Conservation (phyloP, 2,113 vertebrate genomes). For the Gavia stellata region DNA sequence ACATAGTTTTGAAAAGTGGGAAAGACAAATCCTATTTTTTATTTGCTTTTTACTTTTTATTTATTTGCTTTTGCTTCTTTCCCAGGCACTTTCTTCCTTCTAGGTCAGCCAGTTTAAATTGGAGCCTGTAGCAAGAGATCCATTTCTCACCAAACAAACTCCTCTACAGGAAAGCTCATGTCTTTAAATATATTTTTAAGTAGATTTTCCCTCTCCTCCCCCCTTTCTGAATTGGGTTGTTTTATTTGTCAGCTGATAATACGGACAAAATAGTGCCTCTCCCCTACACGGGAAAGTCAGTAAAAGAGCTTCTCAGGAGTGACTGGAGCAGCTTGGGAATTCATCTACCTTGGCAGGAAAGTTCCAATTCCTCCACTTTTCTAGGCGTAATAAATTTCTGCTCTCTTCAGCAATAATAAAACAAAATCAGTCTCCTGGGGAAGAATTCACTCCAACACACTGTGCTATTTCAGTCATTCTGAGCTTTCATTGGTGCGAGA, state of each 20-base stretch:
- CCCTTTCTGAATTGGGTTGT: background rate
- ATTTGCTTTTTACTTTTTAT: constrained; percentile 23
- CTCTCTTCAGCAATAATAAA: constrained; percentile 39
- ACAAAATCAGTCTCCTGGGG: constrained; percentile 31
- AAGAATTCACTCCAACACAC: background rate
- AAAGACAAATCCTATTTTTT: constrained; percentile 15
- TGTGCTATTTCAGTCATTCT: constrained; percentile 40
- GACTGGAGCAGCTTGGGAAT: constrained; percentile 36
- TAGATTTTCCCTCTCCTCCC: background rate
- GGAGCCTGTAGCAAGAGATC: constrained; percentile 11
- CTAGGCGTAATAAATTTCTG: constrained; percentile 43
- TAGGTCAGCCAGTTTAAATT: constrained; percentile 47
- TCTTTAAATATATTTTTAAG: constrained; percentile 34
- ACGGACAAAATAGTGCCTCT: background rate
- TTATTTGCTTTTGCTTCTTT: constrained; percentile 49
- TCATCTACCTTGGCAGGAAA: constrained; percentile 49
- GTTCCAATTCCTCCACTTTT: constrained; percentile 31
- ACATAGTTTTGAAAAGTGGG: background rate
- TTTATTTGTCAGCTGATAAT: constrained; percentile 47
- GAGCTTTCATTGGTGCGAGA: constrained; percentile 16
- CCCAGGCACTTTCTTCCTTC: constrained; percentile 36
- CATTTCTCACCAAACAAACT: constrained; percentile 54
- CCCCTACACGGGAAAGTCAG: constrained; percentile 21
- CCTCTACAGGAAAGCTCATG: constrained; percentile 8
- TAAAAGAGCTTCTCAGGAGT: constrained; percentile 45